Evolutionary conservation across 2,113 vertebrate species (phyloP).

Genomic region (Pedetes capensis): DNA sequence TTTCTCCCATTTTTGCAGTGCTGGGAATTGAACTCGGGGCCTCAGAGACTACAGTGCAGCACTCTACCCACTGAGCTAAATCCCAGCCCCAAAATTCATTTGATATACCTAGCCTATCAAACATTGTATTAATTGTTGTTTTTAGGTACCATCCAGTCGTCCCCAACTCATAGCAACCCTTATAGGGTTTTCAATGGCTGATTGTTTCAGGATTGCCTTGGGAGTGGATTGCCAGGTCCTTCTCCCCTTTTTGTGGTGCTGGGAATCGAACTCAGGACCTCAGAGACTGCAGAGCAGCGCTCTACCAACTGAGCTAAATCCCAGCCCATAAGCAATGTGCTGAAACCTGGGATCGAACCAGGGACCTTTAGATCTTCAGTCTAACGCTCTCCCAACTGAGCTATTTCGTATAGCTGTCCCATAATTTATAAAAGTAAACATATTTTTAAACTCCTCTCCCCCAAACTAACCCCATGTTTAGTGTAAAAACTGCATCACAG

Average conservation of each 20-base stretch:
- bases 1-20: too few relatives aligned
- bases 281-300: too few relatives aligned
- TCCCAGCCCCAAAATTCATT: background rate
- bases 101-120: background rate
- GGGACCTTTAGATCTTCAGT: slow-evolving; percentile 88
- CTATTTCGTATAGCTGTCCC: slow-evolving; percentile 80
- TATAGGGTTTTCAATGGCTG: too few relatives aligned
- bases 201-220: too few relatives aligned
- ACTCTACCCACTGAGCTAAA: background rate
- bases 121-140: background rate
- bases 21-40: too few relatives aligned
- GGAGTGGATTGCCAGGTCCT: too few relatives aligned
- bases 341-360: slow-evolving; percentile 88
- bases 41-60: background rate
- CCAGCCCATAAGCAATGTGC: too few relatives aligned
- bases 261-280: too few relatives aligned
- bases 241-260: too few relatives aligned
- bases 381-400: slow-evolving; percentile 89
- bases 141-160: background rate
- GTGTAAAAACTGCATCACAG: too few relatives aligned
- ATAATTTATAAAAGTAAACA: slow-evolving; percentile 21
- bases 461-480: background rate
- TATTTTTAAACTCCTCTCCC: background rate
- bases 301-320: too few relatives aligned
- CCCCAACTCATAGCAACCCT: too few relatives aligned